A percentile compares a stretch with the other conserved stretches of the same genome.
phyloP scores from a whole-genome alignment of 2,888 invertebrate genomes.

The Eupelmus urozonus region DNA sequence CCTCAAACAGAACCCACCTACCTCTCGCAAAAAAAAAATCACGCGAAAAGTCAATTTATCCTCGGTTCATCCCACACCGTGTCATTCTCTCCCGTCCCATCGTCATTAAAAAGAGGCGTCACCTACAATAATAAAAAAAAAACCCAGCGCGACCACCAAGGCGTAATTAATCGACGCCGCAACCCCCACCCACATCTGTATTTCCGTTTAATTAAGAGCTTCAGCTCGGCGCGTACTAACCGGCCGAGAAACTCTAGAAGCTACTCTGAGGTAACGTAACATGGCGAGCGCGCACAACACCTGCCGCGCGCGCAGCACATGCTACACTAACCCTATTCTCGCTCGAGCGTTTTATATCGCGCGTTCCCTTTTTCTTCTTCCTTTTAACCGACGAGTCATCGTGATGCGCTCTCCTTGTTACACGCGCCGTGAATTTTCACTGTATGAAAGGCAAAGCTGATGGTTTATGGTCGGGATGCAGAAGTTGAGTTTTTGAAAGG shows the following conservation, averaged over 20 bases:
- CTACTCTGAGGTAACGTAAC: neutral
- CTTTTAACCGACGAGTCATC: no score
- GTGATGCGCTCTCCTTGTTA: no score
- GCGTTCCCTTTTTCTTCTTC: neutral
- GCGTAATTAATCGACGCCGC: constrained; percentile 9
- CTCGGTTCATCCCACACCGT: neutral
- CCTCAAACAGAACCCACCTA: no score
- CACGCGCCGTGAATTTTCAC: no score
- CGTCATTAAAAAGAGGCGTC: no score
- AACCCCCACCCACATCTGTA: neutral
- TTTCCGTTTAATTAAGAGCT: constrained; percentile 26
- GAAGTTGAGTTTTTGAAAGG: no score
- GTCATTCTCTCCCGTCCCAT: no score
- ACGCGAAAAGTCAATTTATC: constrained; percentile 20
- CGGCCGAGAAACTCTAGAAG: constrained; percentile 26
- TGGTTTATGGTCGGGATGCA: no score
- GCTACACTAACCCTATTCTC: constrained; percentile 46
- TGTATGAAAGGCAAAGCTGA: no score
- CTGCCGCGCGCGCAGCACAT: constrained; percentile 9
- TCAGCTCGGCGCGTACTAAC: neutral
- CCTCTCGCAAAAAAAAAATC: neutral
- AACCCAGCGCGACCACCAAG: neutral
- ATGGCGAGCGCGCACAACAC: constrained; percentile 1
- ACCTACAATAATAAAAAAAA: no score
- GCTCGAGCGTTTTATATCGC: neutral